Conservation (phyloP, 2,888 invertebrate genomes). For the Laothoe populi region DNA sequence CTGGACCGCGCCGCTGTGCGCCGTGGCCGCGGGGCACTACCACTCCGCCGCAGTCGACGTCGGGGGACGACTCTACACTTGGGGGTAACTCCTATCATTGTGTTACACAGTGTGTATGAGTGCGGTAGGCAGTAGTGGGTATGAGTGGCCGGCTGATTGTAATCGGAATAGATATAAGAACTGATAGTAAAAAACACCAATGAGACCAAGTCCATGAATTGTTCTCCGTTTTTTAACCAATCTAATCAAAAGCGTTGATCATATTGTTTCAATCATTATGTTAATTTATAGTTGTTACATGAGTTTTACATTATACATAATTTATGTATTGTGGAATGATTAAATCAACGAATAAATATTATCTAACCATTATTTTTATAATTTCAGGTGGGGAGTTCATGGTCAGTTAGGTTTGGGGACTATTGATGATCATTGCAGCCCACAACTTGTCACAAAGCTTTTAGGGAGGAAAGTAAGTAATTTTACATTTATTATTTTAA, state of each 20-base stretch:
- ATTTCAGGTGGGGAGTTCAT: slow-evolving; percentile 93
- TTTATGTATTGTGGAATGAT: slow-evolving; percentile 20
- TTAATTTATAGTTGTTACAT: too few species aligned
- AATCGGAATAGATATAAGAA: too few species aligned
- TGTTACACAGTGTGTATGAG: too few species aligned
- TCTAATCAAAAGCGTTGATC: too few species aligned
- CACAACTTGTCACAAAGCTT: slow-evolving; percentile 72
- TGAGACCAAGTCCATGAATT: too few species aligned
- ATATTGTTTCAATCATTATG: too few species aligned
- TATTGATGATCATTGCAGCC: slow-evolving; percentile 87
- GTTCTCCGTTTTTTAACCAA: too few species aligned
- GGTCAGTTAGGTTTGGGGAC: slow-evolving; percentile 95
- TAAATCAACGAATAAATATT: neutral
- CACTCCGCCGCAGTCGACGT: slow-evolving; percentile 93
- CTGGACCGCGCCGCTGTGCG: slow-evolving; percentile 85
- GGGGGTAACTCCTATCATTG: slow-evolving; percentile 86
- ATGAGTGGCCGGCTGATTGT: too few species aligned
- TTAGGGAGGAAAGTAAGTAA: slow-evolving; percentile 71
- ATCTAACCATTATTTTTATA: neutral
- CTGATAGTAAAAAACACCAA: too few species aligned
- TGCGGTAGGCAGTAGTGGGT: too few species aligned
- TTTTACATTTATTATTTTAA: neutral
- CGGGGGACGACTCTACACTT: slow-evolving; percentile 92
- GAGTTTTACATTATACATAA: too few species aligned
- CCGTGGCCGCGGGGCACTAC: slow-evolving; percentile 94